These are phyloP conservation scores for Cryptotis parvus DNA, from an alignment of 2,113 vertebrate species.

Conservation along the genomic window DNA sequence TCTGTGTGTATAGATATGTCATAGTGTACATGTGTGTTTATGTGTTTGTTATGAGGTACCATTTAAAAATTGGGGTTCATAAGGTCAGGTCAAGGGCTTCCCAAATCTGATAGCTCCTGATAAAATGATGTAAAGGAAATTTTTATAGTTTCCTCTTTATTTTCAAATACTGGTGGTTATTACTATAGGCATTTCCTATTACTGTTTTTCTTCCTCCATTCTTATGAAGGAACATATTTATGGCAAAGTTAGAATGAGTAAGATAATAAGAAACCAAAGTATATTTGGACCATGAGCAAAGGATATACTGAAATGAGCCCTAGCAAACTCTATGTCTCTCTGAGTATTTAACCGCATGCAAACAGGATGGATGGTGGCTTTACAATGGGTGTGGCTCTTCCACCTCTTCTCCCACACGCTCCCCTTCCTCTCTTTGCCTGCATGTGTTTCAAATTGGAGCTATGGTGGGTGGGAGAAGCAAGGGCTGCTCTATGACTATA, in stretches of 20 bases:
- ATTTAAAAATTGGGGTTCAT: constrained; percentile 69
- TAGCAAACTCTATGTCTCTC: constrained; percentile 52
- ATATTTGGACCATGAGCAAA: constrained; percentile 25
- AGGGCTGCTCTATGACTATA: constrained; percentile 70
- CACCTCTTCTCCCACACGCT: constrained; percentile 74
- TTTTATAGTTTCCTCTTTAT: not conserved
- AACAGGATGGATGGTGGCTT: constrained; percentile 79
- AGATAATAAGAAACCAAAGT: constrained; percentile 71
- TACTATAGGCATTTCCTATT: constrained; percentile 47
- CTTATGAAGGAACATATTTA: constrained; percentile 66
- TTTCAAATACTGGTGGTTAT: constrained; percentile 40
- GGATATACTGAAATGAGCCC: constrained; percentile 46
- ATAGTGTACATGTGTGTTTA: no score
- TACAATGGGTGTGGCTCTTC: constrained; percentile 66
- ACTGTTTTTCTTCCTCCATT: constrained; percentile 63
- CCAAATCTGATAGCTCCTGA: constrained; percentile 45
- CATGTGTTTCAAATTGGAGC: constrained; percentile 82
- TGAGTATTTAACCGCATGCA: constrained; percentile 69
- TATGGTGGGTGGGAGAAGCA: constrained; percentile 69
- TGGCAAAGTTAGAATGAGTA: constrained; percentile 71
- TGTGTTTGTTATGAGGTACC: constrained; percentile 60
- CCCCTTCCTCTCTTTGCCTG: constrained; percentile 71
- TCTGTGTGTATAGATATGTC: not conserved
- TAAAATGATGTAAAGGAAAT: constrained; percentile 44
- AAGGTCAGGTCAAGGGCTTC: constrained; percentile 56